Conservation (phyloP, 2,113 vertebrate genomes). For the Trematomus loennbergii region DNA sequence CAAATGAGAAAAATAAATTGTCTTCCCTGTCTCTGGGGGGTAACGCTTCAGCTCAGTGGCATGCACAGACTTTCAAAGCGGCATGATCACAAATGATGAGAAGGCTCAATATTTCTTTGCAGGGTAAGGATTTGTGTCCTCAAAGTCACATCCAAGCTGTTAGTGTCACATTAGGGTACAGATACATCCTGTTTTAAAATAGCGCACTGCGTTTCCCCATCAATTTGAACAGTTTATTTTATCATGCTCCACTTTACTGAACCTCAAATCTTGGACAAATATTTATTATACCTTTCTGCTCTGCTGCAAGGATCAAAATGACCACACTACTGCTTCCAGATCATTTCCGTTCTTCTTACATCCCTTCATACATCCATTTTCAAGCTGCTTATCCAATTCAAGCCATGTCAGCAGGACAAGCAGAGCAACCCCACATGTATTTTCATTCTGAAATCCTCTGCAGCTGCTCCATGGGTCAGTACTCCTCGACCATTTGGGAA, state of each 20-base stretch:
- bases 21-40: conserved; percentile 15
- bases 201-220: too few species aligned
- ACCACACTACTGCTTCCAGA: conserved; percentile 29
- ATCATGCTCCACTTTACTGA: neutral
- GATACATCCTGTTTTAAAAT: neutral
- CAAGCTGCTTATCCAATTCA: conserved; percentile 61
- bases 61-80: conserved; percentile 8
- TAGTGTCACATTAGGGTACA: neutral
- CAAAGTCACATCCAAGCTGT: conserved; percentile 11
- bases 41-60: conserved; percentile 7
- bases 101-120: neutral
- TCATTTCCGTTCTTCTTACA: conserved; percentile 24
- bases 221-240: neutral
- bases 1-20: conserved; percentile 15
- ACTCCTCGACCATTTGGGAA: conserved; percentile 35
- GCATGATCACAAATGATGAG: conserved; percentile 28
- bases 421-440: conserved; percentile 29
- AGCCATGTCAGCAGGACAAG: conserved; percentile 47
- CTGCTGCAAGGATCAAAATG: conserved; percentile 13
- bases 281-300: conserved; percentile 3
- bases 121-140: conserved; percentile 12
- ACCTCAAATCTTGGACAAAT: neutral
- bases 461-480: conserved; percentile 46
- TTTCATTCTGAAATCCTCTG: conserved; percentile 43
- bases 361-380: conserved; percentile 37